Base-by-base conservation (phyloP, 37 sponge, comb jelly and placozoan species). In the Hexactinellida sp. region DNA sequence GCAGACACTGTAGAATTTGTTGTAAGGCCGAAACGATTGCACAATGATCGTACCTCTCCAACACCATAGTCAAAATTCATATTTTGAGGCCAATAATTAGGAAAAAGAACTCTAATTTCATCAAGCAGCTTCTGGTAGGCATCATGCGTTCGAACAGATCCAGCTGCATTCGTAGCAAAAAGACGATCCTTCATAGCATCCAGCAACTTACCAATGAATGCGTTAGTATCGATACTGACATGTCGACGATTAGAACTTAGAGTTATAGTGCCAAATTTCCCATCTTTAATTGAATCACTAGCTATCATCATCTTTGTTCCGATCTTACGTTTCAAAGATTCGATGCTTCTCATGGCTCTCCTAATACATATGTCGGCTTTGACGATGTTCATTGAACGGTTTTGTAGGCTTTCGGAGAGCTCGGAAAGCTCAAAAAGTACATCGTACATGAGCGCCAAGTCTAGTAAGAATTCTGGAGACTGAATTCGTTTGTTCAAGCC, bases 121-220 rank as follows among this genome's bases (percentile, higher is more conserved):
- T 63, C 76, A n/a, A 63, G 25, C 3, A 23, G 76, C 32, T 63
- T 63, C 76, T 47, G 25, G 76, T 63, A 63, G 76, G 76, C 30
- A 47, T 47, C 52, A 63, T 63, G 76, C 34, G 76, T 63, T 63
- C 76, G 76, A 63, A 63, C 76, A 63, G 76, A 63, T 63, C 76
- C 30, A 63, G 76, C 76, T 63, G 76, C 76, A 63, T 63, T 63
- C 76, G 76, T 63, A 28, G 76, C 76, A 63, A n/a, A 63, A 23
- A 63, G 76, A 23, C 30, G 76, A 63, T 63, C 30, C 5, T 63
- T 63, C 76, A 63, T 63, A 21, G 76, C 5, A 63, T 63, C 76
- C 3, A 63, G 76, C 76, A 63, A 63, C 13, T 63, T 63, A 7
- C 13, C 30, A 63, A 63, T 63, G 3, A 63, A 63, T 63, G 76